These are phyloP conservation scores for Drosophila miranda DNA, from an alignment of 1,140 invertebrate genomes.

Conservation along the genomic window DNA sequence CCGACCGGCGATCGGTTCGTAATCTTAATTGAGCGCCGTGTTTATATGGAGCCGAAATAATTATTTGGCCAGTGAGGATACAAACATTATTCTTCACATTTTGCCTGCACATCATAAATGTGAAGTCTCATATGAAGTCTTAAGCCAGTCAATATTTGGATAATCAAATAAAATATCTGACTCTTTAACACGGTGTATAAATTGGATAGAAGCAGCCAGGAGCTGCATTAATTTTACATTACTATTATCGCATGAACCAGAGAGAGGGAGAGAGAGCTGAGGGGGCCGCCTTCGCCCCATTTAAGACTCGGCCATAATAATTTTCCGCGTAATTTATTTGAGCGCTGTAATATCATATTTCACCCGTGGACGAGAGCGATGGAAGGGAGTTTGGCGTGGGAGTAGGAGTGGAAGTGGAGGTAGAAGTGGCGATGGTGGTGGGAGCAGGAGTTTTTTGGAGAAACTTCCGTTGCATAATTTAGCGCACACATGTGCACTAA, in stretches of 20 bases:
- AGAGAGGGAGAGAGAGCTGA: no score
- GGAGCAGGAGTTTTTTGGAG: slow-evolving; percentile 5
- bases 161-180: no score
- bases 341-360: slow-evolving; percentile 79
- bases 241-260: slow-evolving; percentile 42
- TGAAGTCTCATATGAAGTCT: no score
- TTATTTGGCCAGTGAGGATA: no score
- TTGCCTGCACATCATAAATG: no score
- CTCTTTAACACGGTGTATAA: no score
- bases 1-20: no score
- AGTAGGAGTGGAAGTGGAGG: slow-evolving; percentile 4
- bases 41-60: no score
- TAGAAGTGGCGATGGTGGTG: background rate
- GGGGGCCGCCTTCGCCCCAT: slow-evolving; percentile 13
- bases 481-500: slow-evolving; percentile 68
- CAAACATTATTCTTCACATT: no score
- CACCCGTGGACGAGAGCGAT: slow-evolving; percentile 40
- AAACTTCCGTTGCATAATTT: slow-evolving; percentile 77
- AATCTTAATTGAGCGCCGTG: no score
- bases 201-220: background rate
- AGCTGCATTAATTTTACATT: slow-evolving; percentile 62
- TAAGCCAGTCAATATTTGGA: no score
- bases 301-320: slow-evolving; percentile 65
- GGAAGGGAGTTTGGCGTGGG: slow-evolving; percentile 3
- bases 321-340: slow-evolving; percentile 81